Evolutionary conservation across 2,113 vertebrate species (phyloP), one percentile per base, ranked within the genome.

Genomic region (Pongo pygmaeus): DNA sequence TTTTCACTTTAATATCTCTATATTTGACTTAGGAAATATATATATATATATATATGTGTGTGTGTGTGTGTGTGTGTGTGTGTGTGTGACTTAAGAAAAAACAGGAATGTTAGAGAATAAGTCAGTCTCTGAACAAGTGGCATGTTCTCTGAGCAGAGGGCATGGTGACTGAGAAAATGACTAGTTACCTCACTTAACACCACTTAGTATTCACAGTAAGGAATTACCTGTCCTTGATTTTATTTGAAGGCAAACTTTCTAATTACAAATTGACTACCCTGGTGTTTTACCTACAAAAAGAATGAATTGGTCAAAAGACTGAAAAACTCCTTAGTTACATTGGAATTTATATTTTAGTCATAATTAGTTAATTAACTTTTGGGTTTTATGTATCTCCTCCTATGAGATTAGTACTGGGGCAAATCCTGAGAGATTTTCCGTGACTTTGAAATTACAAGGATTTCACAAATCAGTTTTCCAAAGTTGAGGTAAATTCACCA

Each of bases 391-490:
- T 80, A 48, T 72, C 1, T 55, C 78, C 87, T 86, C 25, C 13
- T 77, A 17, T 46, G 67, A 81, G 8, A 27, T 74, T 72, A 81
- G 25, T 85, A 85, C 40, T 61, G 95, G n/a, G 48, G 22, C 18
- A 86, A 32, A n/a, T 79, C 32, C 38, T 89, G 16, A 87, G 17
- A 84, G 25, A 78, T 94, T 79, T 27, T 92, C 69, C 64, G 8
- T 89, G 85, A 88, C 10, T 35, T 46, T 35, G 93, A 38, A 95
- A 61, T 89, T 69, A 92, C 2, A 93, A 59, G 10, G 1, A 77
- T 84, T 93, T 96, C 83, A 95, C 27, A 96, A 93, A 84, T 83
- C 17, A 72, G 7, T 74, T 95, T 95, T 85, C 70, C 27, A 91
- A 96, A 92, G 46, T 17, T 86, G 17, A 2, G 22, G 20, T 52